Percentiles rank a stretch among this genome's conserved stretches.
Evolutionary conservation across 2,888 invertebrate species (phyloP).

Genomic region (Chesias legatella): DNA sequence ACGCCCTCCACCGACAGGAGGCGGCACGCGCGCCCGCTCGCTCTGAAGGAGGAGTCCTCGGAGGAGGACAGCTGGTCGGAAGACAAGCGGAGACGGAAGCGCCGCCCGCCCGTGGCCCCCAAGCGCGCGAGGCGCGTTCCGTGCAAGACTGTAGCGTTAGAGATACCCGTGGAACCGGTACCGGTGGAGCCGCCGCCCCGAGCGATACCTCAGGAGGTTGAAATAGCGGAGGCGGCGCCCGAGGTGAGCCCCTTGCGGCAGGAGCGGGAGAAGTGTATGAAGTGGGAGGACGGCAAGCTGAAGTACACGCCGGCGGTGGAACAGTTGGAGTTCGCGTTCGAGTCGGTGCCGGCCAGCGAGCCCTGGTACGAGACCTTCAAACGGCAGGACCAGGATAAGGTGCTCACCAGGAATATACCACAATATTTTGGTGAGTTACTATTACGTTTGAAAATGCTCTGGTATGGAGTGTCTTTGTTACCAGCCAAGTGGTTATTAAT

Average conservation of each 20-base stretch:
- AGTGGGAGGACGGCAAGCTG: constrained; percentile 70
- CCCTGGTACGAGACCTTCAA: constrained; percentile 90
- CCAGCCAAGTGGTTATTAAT: too few relatives aligned
- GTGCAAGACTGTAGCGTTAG: constrained; percentile 18
- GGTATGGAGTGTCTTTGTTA: too few relatives aligned
- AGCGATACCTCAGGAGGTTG: constrained; percentile 19
- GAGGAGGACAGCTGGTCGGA: constrained; percentile 72
- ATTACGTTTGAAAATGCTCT: too few relatives aligned
- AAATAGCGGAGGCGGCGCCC: constrained; percentile 27
- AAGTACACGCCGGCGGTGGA: constrained; percentile 78
- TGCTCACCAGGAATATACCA: constrained; percentile 81
- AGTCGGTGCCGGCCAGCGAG: constrained; percentile 85
- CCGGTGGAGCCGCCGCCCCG: constrained; percentile 43
- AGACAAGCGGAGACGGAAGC: constrained; percentile 51
- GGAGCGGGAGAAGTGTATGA: constrained; percentile 61
- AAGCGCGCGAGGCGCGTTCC: constrained; percentile 38
- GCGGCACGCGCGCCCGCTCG: constrained; percentile 60
- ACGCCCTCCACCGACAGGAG: constrained; percentile 57
- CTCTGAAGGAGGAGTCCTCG: constrained; percentile 70
- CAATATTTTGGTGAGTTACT: constrained; percentile 74
- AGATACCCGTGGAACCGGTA: constrained; percentile 30
- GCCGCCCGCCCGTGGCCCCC: constrained; percentile 39
- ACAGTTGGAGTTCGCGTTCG: constrained; percentile 86
- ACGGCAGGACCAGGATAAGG: constrained; percentile 86
- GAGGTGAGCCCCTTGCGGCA: constrained; percentile 50